Base-by-base conservation (phyloP, 1,140 invertebrate genomes). In the Drosophila nigromelanica region DNA sequence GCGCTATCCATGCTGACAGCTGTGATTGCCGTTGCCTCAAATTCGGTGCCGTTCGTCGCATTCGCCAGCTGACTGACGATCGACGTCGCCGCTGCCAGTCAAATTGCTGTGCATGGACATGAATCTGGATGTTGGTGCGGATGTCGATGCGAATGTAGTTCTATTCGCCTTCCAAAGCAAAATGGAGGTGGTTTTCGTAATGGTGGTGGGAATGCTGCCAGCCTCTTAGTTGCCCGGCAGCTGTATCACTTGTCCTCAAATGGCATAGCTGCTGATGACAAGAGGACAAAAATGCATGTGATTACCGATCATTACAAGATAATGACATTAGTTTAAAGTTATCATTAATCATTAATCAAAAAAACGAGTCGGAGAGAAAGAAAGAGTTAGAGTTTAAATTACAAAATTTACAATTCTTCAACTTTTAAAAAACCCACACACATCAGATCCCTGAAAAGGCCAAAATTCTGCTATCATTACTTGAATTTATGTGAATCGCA, bases 11-110 rank as follows among this genome's bases (percentile, higher is more conserved):
- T 24, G 56, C 37, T 70, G 47, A 40, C 27, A 30, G 43, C 56
- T 33, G 70, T 42, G 40, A 59, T 39, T 12, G 58, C 70, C 5
- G 69, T 70, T 4, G 73, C 55, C 21, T 78, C 76, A 55, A 59
- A 10, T 5, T 7, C 48, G 43, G 51, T 21, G 27, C 27, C 27
- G 27, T 27, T 27, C 27, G 5, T 27, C 27, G 5, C 27, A 27
- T 27, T 6, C 27, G 27, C 27, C 27, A 27, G 27, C 27, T 6
- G 27, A 42, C 67, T 66, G 39, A 74, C 47, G 42, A 82, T 33
- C n/a, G 8, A 42, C 14, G 5, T 15, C n/a, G 4, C 18, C 35
- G 14, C 33, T 18, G 15, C 47, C 18, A 2, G 27, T 27, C 27
- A 27, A 27, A 27, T 27, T 27, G 21, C 21, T 27, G 5, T 11